A percentile compares a stretch with the other conserved stretches of the same genome.
Evolutionary conservation across 2,797 vertebrate species (phyloP).

Genomic region (Potorous gilbertii): DNA sequence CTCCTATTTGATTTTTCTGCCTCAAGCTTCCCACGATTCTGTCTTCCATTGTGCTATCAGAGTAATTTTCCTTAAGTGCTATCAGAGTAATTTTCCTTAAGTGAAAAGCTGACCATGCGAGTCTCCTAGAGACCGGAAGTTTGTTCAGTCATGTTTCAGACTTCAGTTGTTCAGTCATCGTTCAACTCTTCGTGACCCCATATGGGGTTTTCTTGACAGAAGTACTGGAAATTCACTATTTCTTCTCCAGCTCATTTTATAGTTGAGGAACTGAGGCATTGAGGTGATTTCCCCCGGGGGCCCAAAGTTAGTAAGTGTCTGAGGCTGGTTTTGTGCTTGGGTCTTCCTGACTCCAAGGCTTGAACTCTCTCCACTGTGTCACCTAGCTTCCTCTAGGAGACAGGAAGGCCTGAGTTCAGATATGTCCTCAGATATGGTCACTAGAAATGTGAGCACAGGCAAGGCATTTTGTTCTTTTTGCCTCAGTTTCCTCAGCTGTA

Average conservation of each 20-base stretch:
- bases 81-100: conserved; percentile 3
- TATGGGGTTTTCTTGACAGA: not conserved
- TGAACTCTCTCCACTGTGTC: too few relatives aligned
- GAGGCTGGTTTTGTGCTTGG: not conserved
- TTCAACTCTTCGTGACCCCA: not conserved
- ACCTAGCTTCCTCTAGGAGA: too few relatives aligned
- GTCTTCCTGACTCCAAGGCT: not conserved
- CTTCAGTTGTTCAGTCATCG: too few relatives aligned
- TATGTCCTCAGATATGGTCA: not conserved
- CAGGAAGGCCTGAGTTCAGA: not conserved
- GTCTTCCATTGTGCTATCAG: not conserved
- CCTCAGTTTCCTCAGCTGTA: not conserved
- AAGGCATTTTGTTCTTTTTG: not conserved
- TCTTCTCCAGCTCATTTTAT: not conserved
- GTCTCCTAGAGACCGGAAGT: not conserved
- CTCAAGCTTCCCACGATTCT: not conserved
- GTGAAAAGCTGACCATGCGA: not conserved
- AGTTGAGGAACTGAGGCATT: not conserved
- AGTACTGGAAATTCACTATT: not conserved
- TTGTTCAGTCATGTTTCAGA: not conserved
- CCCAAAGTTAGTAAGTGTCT: not conserved
- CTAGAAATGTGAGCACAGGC: not conserved
- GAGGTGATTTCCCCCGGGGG: not conserved
- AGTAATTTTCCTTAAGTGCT: not conserved
- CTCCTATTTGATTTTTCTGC: not conserved